Evolutionary conservation across 2,888 invertebrate species (phyloP).

Genomic region (Phyllotreta striolata): DNA sequence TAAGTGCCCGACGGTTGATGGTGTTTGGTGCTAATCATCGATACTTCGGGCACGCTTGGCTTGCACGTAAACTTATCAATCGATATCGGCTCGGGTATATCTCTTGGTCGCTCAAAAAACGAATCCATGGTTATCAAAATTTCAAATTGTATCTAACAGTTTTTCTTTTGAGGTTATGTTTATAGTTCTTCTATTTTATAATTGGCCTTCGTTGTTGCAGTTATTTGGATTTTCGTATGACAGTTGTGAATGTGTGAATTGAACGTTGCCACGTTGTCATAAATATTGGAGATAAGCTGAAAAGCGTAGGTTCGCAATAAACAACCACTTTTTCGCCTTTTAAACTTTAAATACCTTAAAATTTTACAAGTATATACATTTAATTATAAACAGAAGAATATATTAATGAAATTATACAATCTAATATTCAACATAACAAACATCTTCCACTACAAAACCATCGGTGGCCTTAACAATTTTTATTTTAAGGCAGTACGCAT

Average conservation of each 20-base stretch:
- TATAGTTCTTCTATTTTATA: too few species aligned
- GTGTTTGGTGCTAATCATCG: conserved; percentile 49
- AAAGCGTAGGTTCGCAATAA: too few species aligned
- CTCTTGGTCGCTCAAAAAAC: conserved; percentile 56
- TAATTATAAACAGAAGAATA: conserved; percentile 44
- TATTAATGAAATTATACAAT: conserved; percentile 43
- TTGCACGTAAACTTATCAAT: conserved; percentile 36
- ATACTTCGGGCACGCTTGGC: conserved; percentile 58
- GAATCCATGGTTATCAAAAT: conserved; percentile 54
- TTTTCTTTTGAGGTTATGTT: too few species aligned
- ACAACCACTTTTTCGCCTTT: background rate
- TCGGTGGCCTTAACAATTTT: conserved; percentile 18
- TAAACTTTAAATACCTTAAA: conserved; percentile 41
- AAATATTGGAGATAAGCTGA: too few species aligned
- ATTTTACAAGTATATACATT: conserved; percentile 43
- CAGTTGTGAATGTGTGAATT: too few species aligned
- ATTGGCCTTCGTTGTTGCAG: too few species aligned
- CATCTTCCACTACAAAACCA: conserved; percentile 37
- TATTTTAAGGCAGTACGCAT: conserved; percentile 10
- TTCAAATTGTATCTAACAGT: too few species aligned
- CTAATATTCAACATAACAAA: conserved; percentile 44
- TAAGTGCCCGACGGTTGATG: conserved; percentile 25
- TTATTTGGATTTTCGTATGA: too few species aligned
- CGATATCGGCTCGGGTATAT: conserved; percentile 50
- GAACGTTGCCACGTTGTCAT: too few species aligned